Percentiles rank a stretch among this genome's conserved stretches.
These are phyloP conservation scores for Acipenser transmontanus DNA, from an alignment of 2,797 vertebrate species.

Conservation along the genomic window DNA sequence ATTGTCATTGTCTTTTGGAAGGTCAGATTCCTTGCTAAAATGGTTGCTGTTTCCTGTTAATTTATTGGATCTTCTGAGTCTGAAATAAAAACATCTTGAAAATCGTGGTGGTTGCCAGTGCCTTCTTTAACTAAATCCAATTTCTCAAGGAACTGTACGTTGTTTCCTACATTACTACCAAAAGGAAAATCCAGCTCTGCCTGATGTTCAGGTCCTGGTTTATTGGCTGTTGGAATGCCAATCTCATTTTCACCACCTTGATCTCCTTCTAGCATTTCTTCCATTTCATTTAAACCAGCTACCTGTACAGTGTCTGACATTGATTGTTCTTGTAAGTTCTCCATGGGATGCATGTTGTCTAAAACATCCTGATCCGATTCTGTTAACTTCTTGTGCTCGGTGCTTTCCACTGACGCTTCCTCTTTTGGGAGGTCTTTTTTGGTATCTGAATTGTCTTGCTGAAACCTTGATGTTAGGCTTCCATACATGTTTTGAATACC, in stretches of 20 bases:
- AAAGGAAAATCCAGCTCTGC: too few relatives aligned
- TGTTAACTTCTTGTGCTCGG: slow-evolving; percentile 12
- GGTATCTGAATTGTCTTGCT: slow-evolving; percentile 18
- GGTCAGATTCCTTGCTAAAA: neutral
- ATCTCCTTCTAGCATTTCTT: too few relatives aligned
- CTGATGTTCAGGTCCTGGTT: too few relatives aligned
- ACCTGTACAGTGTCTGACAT: neutral
- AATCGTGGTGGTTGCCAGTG: too few relatives aligned
- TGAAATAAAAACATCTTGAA: neutral
- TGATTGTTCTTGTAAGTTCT: slow-evolving; percentile 13
- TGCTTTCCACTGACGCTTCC: neutral
- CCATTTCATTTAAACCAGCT: neutral
- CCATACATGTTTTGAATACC: slow-evolving; percentile 21
- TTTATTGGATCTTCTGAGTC: slow-evolving; percentile 5
- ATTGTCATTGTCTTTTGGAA: slow-evolving; percentile 4
- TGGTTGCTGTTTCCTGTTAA: slow-evolving; percentile 7
- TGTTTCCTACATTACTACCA: too few relatives aligned
- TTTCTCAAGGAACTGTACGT: too few relatives aligned
- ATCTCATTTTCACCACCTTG: too few relatives aligned
- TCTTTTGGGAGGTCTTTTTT: slow-evolving; percentile 11
- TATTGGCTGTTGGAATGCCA: too few relatives aligned
- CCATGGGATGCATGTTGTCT: slow-evolving; percentile 13
- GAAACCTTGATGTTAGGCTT: slow-evolving; percentile 26
- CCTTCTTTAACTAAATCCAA: too few relatives aligned
- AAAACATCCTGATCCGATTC: slow-evolving; percentile 21